phyloP scores from a whole-genome alignment of 2,113 vertebrate species.

The Myrmecobius fasciatus region DNA sequence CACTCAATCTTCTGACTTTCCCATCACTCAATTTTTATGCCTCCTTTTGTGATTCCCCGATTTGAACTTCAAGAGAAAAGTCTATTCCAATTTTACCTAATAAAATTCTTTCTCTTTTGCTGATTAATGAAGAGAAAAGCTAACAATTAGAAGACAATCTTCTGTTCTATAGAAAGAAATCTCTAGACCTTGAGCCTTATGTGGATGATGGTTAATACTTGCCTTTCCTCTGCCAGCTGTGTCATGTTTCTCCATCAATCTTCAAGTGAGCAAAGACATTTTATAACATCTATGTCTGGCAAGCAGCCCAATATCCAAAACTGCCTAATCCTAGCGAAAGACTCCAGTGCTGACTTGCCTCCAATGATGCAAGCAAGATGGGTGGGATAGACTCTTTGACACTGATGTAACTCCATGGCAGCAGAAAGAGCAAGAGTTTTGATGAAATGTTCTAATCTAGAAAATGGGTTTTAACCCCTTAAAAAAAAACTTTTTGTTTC shows the following conservation, averaged over 20 bases:
- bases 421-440: neutral
- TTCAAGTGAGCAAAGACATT: conserved; percentile 23
- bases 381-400: conserved; percentile 38
- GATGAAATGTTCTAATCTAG: conserved; percentile 17
- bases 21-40: neutral
- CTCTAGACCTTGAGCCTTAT: neutral
- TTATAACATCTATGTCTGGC: conserved; percentile 7
- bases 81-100: neutral
- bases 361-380: neutral
- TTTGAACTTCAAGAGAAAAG: neutral
- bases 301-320: conserved; percentile 12
- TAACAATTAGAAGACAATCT: neutral
- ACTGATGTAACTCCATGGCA: conserved; percentile 20
- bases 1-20: neutral
- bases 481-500: too few relatives aligned
- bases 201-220: conserved; percentile 4
- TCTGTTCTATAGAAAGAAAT: neutral
- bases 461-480: conserved; percentile 2
- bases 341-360: conserved; percentile 38
- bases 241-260: neutral
- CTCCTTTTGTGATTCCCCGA: neutral
- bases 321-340: conserved; percentile 13
- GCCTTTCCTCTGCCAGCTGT: conserved; percentile 22
- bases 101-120: neutral
- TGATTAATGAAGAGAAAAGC: neutral